phyloP scores from a whole-genome alignment of 2,888 invertebrate genomes.

The Coecobrya sp. region DNA sequence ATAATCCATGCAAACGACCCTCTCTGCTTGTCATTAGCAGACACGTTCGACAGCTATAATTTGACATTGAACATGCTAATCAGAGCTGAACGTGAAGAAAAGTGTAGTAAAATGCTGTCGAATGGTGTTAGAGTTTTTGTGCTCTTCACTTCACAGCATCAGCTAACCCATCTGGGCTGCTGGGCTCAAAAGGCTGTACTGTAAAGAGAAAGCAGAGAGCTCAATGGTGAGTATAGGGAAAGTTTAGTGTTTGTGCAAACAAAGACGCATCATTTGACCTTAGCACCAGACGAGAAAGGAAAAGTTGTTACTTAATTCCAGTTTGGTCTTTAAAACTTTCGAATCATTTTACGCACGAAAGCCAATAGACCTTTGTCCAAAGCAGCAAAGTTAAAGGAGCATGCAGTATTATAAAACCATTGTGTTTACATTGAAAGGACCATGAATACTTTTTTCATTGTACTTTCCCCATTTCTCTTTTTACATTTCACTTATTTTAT shows the following conservation, averaged over 20 bases:
- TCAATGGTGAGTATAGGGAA: background rate
- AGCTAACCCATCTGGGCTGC: background rate
- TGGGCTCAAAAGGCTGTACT: background rate
- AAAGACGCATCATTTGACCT: constrained; percentile 19
- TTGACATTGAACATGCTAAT: constrained; percentile 58
- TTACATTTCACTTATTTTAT: too few species aligned
- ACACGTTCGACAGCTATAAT: constrained; percentile 37
- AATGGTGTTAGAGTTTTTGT: background rate
- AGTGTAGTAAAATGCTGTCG: background rate
- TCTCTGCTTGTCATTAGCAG: constrained; percentile 39
- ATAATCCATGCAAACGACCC: constrained; percentile 72
- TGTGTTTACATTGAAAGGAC: background rate
- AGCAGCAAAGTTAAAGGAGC: background rate
- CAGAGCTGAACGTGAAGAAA: constrained; percentile 45
- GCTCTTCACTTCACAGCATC: background rate
- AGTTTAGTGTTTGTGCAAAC: background rate
- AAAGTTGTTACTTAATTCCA: constrained; percentile 4
- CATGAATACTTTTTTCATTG: background rate
- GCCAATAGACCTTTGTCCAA: background rate
- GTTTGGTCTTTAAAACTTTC: background rate
- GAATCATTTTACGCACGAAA: background rate
- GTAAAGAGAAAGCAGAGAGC: background rate
- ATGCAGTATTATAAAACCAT: background rate
- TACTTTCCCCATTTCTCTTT: background rate
- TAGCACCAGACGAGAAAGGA: background rate